Evolutionary conservation across 2,888 invertebrate species (phyloP).

Genomic region (Harpalus rubripes): DNA sequence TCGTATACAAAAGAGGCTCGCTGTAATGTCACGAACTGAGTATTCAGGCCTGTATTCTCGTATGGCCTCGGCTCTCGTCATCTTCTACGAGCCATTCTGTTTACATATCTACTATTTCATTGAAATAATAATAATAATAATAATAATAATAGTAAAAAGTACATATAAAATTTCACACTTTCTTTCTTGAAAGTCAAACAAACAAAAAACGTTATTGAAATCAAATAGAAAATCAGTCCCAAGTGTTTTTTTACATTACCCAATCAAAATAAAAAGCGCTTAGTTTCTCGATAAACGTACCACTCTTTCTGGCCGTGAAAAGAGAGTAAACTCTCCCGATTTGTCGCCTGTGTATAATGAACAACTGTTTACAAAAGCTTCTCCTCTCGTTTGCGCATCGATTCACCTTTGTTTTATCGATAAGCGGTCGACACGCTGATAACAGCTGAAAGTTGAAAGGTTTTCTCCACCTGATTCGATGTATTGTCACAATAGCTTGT

Average conservation of each 20-base stretch:
- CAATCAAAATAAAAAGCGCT: background rate
- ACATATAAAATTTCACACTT: background rate
- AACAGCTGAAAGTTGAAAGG: conserved; percentile 40
- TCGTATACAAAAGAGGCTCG: too few relatives aligned
- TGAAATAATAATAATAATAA: background rate
- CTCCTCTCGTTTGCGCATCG: conserved; percentile 16
- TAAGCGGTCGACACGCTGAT: conserved; percentile 10
- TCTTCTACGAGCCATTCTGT: too few relatives aligned
- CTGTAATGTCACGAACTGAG: too few relatives aligned
- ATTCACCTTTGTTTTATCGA: conserved; percentile 37
- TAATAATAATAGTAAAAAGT: background rate
- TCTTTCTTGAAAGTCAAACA: background rate
- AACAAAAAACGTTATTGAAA: background rate
- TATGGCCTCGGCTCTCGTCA: too few relatives aligned
- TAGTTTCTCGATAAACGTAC: conserved; percentile 1
- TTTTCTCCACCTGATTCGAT: conserved; percentile 31
- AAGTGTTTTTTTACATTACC: background rate
- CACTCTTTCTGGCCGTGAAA: conserved; percentile 7
- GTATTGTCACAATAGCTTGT: conserved; percentile 9
- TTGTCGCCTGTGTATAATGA: conserved; percentile 31
- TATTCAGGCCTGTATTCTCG: too few relatives aligned
- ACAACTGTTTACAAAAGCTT: conserved; percentile 30
- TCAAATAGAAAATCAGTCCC: background rate
- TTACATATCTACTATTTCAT: background rate
- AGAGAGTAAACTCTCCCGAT: conserved; percentile 13